phyloP scores from a whole-genome alignment of 2,113 vertebrate species.

The Phylloscopus trochiloides region DNA sequence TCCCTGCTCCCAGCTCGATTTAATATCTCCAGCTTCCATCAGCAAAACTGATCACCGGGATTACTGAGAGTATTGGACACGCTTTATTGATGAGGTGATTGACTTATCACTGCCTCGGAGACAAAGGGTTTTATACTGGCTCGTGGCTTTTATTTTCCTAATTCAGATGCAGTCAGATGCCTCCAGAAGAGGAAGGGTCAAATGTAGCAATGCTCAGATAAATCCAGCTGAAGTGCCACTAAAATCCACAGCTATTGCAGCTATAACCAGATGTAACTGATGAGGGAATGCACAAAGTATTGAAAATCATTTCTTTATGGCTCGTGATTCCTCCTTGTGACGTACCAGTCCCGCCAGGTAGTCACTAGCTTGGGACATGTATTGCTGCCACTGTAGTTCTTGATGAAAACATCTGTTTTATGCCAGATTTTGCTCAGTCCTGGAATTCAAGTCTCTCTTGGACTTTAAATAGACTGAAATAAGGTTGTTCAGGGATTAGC shows the following conservation, averaged over 20 bases:
- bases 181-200: background rate
- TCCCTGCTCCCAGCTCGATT: background rate
- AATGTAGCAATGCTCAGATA: background rate
- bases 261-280: background rate
- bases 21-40: background rate
- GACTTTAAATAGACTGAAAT: constrained; percentile 56
- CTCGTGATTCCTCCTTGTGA: background rate
- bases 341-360: background rate
- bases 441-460: background rate
- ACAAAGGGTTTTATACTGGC: background rate
- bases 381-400: background rate
- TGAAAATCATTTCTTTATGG: background rate
- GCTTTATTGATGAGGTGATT: constrained; percentile 13
- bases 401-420: constrained; percentile 31
- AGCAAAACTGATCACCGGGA: constrained; percentile 19
- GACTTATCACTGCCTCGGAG: background rate
- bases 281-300: background rate
- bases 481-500: constrained; percentile 31
- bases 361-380: background rate
- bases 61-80: background rate
- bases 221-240: background rate
- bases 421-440: background rate
- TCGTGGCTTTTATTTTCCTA: background rate
- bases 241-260: background rate
- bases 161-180: background rate